Percentiles rank a stretch among this genome's conserved stretches.
Evolutionary conservation across 2,888 invertebrate genomes (phyloP).

Genomic region (Clivina fossor): DNA sequence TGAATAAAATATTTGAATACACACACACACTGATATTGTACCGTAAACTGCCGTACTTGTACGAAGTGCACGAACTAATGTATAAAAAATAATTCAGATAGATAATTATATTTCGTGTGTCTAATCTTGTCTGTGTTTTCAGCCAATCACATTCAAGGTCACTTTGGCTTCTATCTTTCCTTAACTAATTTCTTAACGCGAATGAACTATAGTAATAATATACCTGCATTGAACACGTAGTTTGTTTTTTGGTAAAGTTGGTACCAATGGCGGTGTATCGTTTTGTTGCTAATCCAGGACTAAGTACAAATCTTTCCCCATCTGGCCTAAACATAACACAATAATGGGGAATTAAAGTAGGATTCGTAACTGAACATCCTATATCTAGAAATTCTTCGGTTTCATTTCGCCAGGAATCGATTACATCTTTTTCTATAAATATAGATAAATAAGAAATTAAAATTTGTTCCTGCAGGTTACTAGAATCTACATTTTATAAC

Average conservation of each 20-base stretch:
- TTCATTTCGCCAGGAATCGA: conserved; percentile 7
- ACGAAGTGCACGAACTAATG: too few relatives aligned
- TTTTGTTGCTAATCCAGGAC: conserved; percentile 10
- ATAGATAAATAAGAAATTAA: too few relatives aligned
- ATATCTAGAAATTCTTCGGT: conserved; percentile 8
- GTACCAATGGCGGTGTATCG: conserved; percentile 15
- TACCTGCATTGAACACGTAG: conserved; percentile 16
- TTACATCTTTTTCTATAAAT: conserved; percentile 9
- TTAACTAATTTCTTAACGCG: too few relatives aligned
- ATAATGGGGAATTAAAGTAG: background rate
- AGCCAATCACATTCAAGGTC: too few relatives aligned
- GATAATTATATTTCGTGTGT: too few relatives aligned
- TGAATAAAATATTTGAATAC: too few relatives aligned
- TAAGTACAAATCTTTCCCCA: background rate
- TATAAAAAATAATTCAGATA: too few relatives aligned
- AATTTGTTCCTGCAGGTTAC: background rate
- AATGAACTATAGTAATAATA: background rate
- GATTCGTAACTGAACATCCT: conserved; percentile 17
- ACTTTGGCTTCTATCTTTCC: too few relatives aligned
- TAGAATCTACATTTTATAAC: too few relatives aligned
- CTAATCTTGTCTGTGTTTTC: too few relatives aligned
- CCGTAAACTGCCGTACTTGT: too few relatives aligned
- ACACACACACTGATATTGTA: too few relatives aligned
- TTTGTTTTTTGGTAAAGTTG: background rate
- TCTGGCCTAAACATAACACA: conserved; percentile 23